Evolutionary conservation across 2,113 vertebrate genomes (phyloP), one percentile per base, ranked within the genome.

Genomic region (Isichthys henryi): DNA sequence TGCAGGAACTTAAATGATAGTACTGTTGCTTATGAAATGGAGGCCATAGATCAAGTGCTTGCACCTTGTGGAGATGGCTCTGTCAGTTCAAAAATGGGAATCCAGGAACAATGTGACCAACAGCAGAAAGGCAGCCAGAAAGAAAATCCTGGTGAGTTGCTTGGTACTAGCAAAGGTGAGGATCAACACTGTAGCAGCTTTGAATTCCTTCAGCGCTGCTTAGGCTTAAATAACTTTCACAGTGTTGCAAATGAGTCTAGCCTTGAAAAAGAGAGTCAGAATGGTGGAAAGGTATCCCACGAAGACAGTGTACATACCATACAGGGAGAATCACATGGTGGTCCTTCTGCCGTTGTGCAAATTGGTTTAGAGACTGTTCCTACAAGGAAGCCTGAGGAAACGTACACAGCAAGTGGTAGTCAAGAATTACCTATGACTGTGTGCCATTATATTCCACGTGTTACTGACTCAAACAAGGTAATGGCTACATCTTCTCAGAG

Each of bases 361-460:
- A 56, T 89, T 89, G 27, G 80, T 86, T 53, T 86, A 90, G 90
- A 94, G 90, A 86, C 91, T 53, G n/a, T 91, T 66, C 88, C 87
- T 46, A 87, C 58, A 70, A 43, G 48, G 45, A 90, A 49, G 27
- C 89, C 91, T 90, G 58, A 92, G 87, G 89, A 91, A 11, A 39
- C 66, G 43, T 49, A 15, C 9, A 52, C 35, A 85, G 49, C 56
- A 23, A n/a, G 35, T 89, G 17, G n/a, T 56, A 52, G 46, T 56
- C 50, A 92, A 49, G 90, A 93, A 56, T 83, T 74, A 0, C 90
- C 70, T 6, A 8, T 45, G 52, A 66, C 9, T 85, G 8, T 87
- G 13, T 90, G 90, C 31, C 92, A 88, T 89, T 93, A 91, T 39
- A 93, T 92, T 91, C 92, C 93, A 88, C 53, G 92, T 46, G 93